Evolutionary conservation across 92 coral and sea anemone genomes (phyloP).

Genomic region (Parazoanthus swiftii): DNA sequence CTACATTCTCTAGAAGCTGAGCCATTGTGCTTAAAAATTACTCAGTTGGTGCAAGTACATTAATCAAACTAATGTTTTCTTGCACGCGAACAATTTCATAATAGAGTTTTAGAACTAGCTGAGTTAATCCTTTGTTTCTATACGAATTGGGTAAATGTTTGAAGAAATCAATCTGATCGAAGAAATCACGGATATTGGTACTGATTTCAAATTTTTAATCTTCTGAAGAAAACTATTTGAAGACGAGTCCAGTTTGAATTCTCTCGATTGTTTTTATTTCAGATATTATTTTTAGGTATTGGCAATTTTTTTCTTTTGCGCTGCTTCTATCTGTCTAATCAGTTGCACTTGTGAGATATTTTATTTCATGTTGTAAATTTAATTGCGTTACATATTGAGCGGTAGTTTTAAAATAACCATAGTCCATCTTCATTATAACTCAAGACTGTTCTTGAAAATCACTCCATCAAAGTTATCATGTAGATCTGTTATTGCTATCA

Average conservation of each 20-base stretch:
- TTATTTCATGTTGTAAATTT: too few species aligned
- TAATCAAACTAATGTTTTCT: background rate
- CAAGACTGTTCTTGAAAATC: background rate
- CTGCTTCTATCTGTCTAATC: too few species aligned
- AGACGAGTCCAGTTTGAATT: background rate
- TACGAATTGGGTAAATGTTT: too few species aligned
- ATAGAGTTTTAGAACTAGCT: background rate
- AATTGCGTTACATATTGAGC: background rate
- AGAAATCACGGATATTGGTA: background rate
- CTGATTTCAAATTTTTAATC: background rate
- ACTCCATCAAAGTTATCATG: background rate
- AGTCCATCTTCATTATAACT: background rate
- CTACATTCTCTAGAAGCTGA: slow-evolving; percentile 33
- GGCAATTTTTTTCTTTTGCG: too few species aligned
- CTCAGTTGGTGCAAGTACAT: background rate
- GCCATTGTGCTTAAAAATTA: slow-evolving; percentile 9
- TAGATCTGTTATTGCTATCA: background rate
- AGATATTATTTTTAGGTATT: too few species aligned
- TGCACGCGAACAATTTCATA: background rate
- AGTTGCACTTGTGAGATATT: background rate
- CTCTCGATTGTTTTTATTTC: background rate
- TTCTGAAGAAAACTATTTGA: background rate
- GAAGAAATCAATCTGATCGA: too few species aligned
- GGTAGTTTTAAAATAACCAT: background rate
- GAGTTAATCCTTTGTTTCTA: background rate